phyloP scores from a whole-genome alignment of 2,797 vertebrate genomes.

The Rhyacichthys aspro region DNA sequence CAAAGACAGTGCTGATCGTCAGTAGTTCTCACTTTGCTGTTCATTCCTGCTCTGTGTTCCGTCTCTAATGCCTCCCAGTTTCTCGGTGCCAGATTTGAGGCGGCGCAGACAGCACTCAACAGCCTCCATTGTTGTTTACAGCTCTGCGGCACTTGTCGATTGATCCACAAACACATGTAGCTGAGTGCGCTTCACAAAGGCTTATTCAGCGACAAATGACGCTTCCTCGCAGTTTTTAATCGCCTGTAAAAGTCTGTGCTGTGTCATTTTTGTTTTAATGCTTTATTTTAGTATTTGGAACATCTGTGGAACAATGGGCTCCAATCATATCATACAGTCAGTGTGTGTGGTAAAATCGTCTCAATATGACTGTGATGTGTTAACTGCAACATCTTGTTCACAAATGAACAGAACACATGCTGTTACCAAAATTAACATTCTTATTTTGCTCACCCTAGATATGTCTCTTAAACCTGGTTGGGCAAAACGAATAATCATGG shows the following conservation, averaged over 20 bases:
- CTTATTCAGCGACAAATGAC: conserved; percentile 27
- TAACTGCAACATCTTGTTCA: conserved; percentile 2
- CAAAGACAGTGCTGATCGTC: conserved; percentile 39
- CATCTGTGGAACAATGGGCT: conserved; percentile 5
- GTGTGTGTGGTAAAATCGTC: neutral
- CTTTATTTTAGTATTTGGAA: conserved; percentile 9
- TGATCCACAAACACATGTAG: conserved; percentile 49
- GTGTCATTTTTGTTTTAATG: conserved; percentile 3
- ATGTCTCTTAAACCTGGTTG: too few relatives aligned
- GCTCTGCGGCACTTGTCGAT: conserved; percentile 34
- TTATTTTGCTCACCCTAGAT: too few relatives aligned
- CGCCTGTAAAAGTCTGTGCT: neutral
- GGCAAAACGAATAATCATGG: too few relatives aligned
- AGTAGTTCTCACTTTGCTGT: conserved; percentile 14
- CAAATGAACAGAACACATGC: neutral
- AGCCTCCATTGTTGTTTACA: conserved; percentile 37
- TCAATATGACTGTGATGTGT: neutral
- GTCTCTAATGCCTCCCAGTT: conserved; percentile 34
- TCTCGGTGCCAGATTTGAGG: conserved; percentile 30
- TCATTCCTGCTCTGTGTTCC: conserved; percentile 37
- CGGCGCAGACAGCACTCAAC: conserved; percentile 20
- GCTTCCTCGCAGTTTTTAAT: conserved; percentile 19
- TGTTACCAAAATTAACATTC: neutral
- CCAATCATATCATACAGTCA: neutral
- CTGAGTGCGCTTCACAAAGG: conserved; percentile 31